These are phyloP conservation scores for Cheilosia vernalis DNA, from an alignment of 2,888 invertebrate genomes.

Conservation along the genomic window DNA sequence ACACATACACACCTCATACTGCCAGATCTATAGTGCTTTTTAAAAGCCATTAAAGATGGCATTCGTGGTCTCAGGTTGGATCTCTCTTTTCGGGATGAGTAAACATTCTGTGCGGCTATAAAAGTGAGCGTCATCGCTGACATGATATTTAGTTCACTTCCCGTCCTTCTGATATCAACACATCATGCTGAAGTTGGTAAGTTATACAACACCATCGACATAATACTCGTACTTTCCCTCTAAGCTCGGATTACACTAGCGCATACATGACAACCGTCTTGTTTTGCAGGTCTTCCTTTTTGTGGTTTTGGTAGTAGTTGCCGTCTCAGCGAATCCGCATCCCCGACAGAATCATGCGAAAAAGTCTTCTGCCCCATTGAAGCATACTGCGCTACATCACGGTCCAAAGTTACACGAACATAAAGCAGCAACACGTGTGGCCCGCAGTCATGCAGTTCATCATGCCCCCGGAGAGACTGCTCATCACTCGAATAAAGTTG, in stretches of 20 bases:
- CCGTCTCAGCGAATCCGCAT: slow-evolving; percentile 48
- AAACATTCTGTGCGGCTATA: slow-evolving; percentile 48
- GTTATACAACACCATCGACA: slow-evolving; percentile 2
- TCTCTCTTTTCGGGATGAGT: slow-evolving; percentile 27
- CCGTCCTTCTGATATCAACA: slow-evolving; percentile 50
- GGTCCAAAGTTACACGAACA: slow-evolving; percentile 29
- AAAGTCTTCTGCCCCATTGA: slow-evolving; percentile 31
- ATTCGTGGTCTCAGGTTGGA: slow-evolving; percentile 13
- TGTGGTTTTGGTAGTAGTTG: slow-evolving; percentile 60
- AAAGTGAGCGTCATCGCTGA: slow-evolving; percentile 57
- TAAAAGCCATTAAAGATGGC: slow-evolving; percentile 29
- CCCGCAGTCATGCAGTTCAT: slow-evolving; percentile 59
- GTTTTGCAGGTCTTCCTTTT: slow-evolving; percentile 59
- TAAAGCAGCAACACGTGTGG: slow-evolving; percentile 36
- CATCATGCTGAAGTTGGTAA: slow-evolving; percentile 70
- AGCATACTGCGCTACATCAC: slow-evolving; percentile 41
- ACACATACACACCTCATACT: background rate
- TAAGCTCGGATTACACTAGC: slow-evolving; percentile 45
- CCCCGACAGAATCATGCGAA: slow-evolving; percentile 47
- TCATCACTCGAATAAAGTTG: slow-evolving; percentile 45
- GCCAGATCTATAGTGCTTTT: slow-evolving; percentile 1
- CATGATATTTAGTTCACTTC: slow-evolving; percentile 62
- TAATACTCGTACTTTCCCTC: slow-evolving; percentile 11
- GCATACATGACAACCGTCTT: background rate
- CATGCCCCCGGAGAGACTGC: slow-evolving; percentile 33